phyloP scores from a whole-genome alignment of 2,113 vertebrate genomes.

The Probosciger aterrimus region DNA sequence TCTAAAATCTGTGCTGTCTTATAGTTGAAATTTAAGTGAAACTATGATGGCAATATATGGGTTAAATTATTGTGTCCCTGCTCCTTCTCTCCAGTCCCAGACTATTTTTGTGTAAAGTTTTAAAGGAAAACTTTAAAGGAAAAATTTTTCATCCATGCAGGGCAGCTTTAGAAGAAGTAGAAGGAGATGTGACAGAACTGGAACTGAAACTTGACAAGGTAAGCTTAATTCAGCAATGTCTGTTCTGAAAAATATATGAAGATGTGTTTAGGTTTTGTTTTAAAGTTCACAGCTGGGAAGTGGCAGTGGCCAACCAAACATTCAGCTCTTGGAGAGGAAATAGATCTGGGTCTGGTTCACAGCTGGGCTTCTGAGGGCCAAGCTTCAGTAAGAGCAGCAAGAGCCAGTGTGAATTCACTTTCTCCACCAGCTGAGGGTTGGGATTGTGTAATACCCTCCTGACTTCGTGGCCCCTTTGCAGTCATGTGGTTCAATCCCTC shows the following conservation, averaged over 20 bases:
- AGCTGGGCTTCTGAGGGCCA: not conserved
- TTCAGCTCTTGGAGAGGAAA: not conserved
- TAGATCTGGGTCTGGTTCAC: rapidly evolving
- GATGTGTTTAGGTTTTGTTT: not conserved
- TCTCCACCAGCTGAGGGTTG: not conserved
- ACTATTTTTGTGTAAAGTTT: not conserved
- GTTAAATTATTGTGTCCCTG: not conserved
- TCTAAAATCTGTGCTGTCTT: not conserved
- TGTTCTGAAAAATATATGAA: not conserved
- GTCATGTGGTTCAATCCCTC: not conserved
- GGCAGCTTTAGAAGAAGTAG: conserved; percentile 96
- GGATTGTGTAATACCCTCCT: not conserved
- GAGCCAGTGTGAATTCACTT: rapidly evolving
- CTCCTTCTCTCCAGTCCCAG: not conserved
- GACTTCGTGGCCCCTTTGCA: rapidly evolving
- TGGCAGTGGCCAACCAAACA: rapidly evolving
- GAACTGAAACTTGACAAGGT: conserved; percentile 99
- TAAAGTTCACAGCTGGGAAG: not conserved
- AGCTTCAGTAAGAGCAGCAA: not conserved
- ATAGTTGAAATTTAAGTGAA: not conserved
- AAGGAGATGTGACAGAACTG: conserved; percentile 94
- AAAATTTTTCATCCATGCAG: conserved; percentile 67
- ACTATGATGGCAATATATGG: not conserved
- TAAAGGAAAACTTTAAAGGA: not conserved
- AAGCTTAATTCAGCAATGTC: conserved; percentile 11